Conservation (phyloP, 1,140 invertebrate genomes). For the Choristoneura fumiferana region DNA sequence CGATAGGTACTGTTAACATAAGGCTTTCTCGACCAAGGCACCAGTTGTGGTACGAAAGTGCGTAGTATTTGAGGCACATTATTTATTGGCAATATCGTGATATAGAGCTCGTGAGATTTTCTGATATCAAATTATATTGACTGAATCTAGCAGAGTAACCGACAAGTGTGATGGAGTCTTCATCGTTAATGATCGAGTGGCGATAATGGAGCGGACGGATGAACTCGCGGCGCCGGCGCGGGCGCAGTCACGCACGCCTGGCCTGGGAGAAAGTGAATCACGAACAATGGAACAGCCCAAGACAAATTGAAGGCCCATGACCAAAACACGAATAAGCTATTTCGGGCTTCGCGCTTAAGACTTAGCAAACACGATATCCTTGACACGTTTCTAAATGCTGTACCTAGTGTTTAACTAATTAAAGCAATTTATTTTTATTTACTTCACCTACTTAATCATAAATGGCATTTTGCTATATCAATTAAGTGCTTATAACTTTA, state of each 20-base stretch:
- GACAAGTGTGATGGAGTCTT: too few relatives aligned
- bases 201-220: slow-evolving; percentile 15
- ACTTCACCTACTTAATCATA: slow-evolving; percentile 3
- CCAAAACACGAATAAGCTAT: slow-evolving; percentile 27
- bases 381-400: slow-evolving; percentile 20
- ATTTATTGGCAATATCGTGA: too few relatives aligned
- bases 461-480: neutral
- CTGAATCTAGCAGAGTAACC: too few relatives aligned
- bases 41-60: too few relatives aligned
- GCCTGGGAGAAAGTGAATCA: slow-evolving; percentile 45
- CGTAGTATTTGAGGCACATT: too few relatives aligned
- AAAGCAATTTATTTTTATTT: slow-evolving; percentile 11
- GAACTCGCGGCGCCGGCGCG: slow-evolving; percentile 7
- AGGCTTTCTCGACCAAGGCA: too few relatives aligned
- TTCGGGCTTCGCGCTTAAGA: neutral
- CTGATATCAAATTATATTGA: too few relatives aligned
- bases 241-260: slow-evolving; percentile 26
- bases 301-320: slow-evolving; percentile 33
- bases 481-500: neutral
- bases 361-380: slow-evolving; percentile 24
- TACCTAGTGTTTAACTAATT: slow-evolving; percentile 1
- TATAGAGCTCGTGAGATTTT: too few relatives aligned
- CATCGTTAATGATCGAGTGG: neutral
- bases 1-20: too few relatives aligned
- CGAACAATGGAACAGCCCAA: slow-evolving; percentile 31